Evolutionary conservation across 64 coral and sea anemone genomes (phyloP).

Genomic region (Platygyra sinensis): DNA sequence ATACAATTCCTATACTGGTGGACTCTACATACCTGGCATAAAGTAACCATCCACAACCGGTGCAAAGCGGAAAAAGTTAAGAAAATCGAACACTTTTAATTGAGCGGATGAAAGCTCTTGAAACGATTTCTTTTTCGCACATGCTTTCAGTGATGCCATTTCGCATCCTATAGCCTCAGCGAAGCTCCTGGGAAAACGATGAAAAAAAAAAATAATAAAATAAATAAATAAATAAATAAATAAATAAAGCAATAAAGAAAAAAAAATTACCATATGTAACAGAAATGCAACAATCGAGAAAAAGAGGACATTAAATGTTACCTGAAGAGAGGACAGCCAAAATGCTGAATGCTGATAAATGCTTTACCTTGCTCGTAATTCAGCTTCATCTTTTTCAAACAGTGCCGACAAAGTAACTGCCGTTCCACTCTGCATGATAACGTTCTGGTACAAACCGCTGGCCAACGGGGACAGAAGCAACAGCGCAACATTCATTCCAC

Average conservation of each 20-base stretch:
- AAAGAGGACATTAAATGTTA: too few species aligned
- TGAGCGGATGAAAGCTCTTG: constrained; percentile 47
- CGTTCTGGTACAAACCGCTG: constrained; percentile 58
- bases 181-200: neutral
- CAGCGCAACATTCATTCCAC: constrained; percentile 54
- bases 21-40: constrained; percentile 67
- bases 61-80: constrained; percentile 33
- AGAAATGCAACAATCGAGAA: too few species aligned
- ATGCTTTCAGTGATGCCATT: neutral
- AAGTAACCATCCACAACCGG: constrained; percentile 63
- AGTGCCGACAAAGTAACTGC: constrained; percentile 41
- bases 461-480: constrained; percentile 65
- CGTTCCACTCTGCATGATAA: constrained; percentile 59
- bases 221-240: too few species aligned
- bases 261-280: too few species aligned
- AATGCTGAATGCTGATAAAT: too few species aligned
- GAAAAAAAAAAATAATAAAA: neutral
- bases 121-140: constrained; percentile 7
- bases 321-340: too few species aligned
- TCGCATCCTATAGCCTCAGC: constrained; percentile 7
- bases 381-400: constrained; percentile 47
- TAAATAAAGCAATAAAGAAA: too few species aligned
- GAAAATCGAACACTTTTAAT: constrained; percentile 26
- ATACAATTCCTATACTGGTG: too few species aligned
- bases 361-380: constrained; percentile 40